These are phyloP conservation scores for Tapirus indicus DNA, from an alignment of 2,797 vertebrate genomes.

Conservation along the genomic window DNA sequence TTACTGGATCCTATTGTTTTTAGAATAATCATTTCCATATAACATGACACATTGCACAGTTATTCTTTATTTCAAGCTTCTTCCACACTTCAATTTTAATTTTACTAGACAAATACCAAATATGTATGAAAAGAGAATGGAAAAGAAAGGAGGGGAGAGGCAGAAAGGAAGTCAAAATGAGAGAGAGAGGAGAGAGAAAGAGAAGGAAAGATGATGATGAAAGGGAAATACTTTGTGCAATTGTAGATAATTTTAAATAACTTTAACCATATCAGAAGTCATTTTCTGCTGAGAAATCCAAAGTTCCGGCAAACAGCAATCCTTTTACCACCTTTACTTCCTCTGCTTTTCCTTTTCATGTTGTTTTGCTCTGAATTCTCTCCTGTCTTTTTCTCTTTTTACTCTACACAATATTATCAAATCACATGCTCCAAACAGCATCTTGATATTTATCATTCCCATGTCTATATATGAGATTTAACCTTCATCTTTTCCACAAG, in stretches of 20 bases:
- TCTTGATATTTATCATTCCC: not conserved
- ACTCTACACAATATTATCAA: not conserved
- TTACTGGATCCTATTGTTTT: not conserved
- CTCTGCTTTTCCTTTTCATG: not conserved
- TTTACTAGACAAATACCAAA: not conserved
- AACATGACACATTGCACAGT: not conserved
- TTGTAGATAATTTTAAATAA: not conserved
- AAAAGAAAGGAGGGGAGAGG: not conserved
- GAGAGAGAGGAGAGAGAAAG: not conserved
- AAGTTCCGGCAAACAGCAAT: not conserved
- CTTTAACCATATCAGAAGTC: not conserved
- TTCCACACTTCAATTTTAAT: not conserved
- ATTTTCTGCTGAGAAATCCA: not conserved
- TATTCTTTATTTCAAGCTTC: not conserved
- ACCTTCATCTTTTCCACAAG: not conserved
- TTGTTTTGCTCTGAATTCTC: not conserved
- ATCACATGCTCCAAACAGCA: accelerated
- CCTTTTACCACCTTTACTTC: not conserved
- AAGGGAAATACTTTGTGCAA: not conserved
- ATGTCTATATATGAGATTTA: not conserved
- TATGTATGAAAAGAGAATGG: not conserved
- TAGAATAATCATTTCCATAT: not conserved
- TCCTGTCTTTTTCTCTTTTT: not conserved
- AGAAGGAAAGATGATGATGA: not conserved
- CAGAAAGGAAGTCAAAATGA: not conserved